These are phyloP conservation scores for Taxidea taxus DNA, from an alignment of 2,113 vertebrate species.

Conservation along the genomic window DNA sequence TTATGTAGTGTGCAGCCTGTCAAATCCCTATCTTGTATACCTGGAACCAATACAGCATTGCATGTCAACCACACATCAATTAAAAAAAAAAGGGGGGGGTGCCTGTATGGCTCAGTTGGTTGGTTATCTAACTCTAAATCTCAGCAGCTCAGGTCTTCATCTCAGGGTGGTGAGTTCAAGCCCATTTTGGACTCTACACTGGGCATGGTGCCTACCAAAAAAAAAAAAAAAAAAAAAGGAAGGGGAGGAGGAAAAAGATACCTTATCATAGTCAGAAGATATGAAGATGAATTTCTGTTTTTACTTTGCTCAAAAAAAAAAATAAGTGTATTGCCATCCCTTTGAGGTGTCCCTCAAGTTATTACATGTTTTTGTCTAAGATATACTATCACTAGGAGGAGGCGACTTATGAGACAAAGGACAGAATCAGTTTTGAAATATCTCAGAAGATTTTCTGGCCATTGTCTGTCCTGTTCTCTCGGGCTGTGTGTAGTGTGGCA, in stretches of 20 bases:
- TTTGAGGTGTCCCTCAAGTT: background rate
- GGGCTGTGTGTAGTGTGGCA: background rate
- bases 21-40: background rate
- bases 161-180: background rate
- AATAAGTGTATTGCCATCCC: background rate
- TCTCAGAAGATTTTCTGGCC: background rate
- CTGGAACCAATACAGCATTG: background rate
- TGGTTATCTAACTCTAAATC: background rate
- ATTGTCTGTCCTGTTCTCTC: constrained; percentile 28
- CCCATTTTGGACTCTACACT: background rate
- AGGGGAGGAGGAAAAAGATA: background rate
- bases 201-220: background rate
- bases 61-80: background rate
- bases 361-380: background rate
- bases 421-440: constrained; percentile 22
- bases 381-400: background rate
- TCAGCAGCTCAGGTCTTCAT: background rate
- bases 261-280: background rate
- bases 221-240: background rate
- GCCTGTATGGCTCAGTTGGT: background rate
- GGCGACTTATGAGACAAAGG: background rate
- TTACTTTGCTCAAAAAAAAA: background rate
- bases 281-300: background rate
- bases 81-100: background rate
- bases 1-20: background rate